Conservation (phyloP, 2,113 vertebrate genomes). For the Gasterosteus nipponicus region DNA sequence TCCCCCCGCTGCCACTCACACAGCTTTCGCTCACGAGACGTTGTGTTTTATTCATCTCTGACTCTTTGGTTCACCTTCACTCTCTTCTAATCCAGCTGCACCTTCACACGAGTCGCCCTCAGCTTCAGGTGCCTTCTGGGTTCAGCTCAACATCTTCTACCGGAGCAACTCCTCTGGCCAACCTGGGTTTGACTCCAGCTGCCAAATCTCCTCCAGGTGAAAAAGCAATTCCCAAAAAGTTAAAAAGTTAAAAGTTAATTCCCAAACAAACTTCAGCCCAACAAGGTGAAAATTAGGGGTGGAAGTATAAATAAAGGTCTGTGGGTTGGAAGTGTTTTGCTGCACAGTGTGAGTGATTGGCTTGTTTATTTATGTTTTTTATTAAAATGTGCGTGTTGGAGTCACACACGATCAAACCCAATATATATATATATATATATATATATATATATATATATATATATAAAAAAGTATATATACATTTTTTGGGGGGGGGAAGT, state of each 20-base stretch:
- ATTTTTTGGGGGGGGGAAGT: neutral
- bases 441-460: too few relatives aligned
- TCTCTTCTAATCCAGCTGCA: neutral
- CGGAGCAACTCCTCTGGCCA: neutral
- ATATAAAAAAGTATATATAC: too few relatives aligned
- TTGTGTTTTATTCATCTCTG: neutral
- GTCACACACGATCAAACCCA: too few relatives aligned
- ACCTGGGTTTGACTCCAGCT: constrained; percentile 1
- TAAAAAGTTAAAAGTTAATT: too few relatives aligned
- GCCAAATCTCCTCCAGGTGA: neutral
- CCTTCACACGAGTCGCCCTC: neutral
- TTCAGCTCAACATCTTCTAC: too few relatives aligned
- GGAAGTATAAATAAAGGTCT: neutral
- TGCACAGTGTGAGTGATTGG: neutral
- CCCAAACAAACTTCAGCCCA: neutral
- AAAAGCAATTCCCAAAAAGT: too few relatives aligned
- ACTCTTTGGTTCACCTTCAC: too few relatives aligned
- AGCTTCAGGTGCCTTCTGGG: too few relatives aligned
- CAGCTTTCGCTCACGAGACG: neutral
- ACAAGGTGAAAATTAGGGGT: neutral
- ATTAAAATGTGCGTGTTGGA: neutral
- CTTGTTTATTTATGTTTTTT: constrained; percentile 14
- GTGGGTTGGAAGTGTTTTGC: constrained; percentile 4
- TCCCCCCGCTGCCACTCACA: neutral
- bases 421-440: too few relatives aligned